Percentiles rank a stretch among this genome's conserved stretches.
These are phyloP conservation scores for Drepana falcataria DNA, from an alignment of 2,888 invertebrate genomes.

Conservation along the genomic window DNA sequence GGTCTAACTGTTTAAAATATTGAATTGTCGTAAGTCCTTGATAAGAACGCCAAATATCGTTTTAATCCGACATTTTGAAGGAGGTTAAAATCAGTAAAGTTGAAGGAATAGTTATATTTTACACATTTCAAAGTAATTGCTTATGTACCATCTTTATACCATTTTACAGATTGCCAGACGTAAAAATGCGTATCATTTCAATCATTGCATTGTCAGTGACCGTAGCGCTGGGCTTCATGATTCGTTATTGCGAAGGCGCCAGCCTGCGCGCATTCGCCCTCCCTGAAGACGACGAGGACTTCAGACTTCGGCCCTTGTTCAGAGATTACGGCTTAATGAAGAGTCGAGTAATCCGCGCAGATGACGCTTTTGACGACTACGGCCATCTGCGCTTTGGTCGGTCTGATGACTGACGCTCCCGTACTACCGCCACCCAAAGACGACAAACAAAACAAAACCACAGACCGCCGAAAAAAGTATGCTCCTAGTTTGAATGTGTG, in stretches of 20 bases:
- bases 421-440: constrained; percentile 14
- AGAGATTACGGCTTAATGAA: constrained; percentile 81
- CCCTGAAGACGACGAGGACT: constrained; percentile 61
- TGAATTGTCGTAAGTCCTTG: no score
- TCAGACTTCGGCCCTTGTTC: constrained; percentile 48
- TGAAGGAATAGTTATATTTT: no score
- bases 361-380: constrained; percentile 85
- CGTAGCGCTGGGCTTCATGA: constrained; percentile 35
- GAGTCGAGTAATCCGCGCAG: constrained; percentile 55
- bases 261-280: constrained; percentile 34
- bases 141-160: no score
- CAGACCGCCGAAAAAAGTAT: constrained; percentile 18
- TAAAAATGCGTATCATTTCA: constrained; percentile 45
- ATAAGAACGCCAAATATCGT: no score
- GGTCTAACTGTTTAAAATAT: no score
- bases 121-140: no score
- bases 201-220: constrained; percentile 40
- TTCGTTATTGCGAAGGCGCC: constrained; percentile 46
- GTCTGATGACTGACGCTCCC: constrained; percentile 65
- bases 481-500: constrained; percentile 13
- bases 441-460: constrained; percentile 16
- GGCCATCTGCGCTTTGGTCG: constrained; percentile 86
- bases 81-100: no score
- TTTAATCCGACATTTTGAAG: no score
- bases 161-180: background rate